These are phyloP conservation scores for Chrysocyon brachyurus DNA, from an alignment of 2,797 vertebrate genomes.

Conservation along the genomic window DNA sequence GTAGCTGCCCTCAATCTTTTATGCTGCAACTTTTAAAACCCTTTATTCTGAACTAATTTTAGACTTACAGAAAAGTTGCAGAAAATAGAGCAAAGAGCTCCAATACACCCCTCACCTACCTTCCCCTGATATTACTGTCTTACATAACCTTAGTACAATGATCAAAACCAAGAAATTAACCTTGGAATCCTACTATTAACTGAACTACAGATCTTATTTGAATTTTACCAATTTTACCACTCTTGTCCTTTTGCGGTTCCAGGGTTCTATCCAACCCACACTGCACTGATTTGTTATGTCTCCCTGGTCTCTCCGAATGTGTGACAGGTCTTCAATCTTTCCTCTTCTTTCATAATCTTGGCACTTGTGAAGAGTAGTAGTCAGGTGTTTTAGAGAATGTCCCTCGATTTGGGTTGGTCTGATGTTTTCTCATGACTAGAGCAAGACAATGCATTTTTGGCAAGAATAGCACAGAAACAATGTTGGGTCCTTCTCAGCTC, in stretches of 20 bases:
- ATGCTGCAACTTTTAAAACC: slow-evolving; percentile 65
- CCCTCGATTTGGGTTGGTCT: background rate
- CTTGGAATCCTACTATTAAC: background rate
- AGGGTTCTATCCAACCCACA: background rate
- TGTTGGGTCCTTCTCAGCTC: background rate
- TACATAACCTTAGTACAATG: slow-evolving; percentile 67
- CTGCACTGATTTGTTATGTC: background rate
- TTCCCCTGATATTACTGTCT: slow-evolving; percentile 72
- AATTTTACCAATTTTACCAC: slow-evolving; percentile 16
- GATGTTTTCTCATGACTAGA: background rate
- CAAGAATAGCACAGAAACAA: background rate
- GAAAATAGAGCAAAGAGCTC: slow-evolving; percentile 69
- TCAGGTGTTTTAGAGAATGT: background rate
- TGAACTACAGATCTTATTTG: background rate
- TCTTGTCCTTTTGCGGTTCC: background rate
- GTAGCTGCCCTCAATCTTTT: slow-evolving; percentile 68
- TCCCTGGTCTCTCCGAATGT: background rate
- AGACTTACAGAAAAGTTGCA: slow-evolving; percentile 63
- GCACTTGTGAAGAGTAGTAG: slow-evolving; percentile 1
- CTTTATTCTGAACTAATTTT: slow-evolving; percentile 80
- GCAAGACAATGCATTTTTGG: background rate
- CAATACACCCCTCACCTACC: slow-evolving; percentile 39
- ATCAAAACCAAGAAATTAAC: slow-evolving; percentile 51
- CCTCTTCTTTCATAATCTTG: background rate
- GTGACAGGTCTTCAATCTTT: background rate